phyloP scores from a whole-genome alignment of 2,888 invertebrate genomes.

The Notocelia uddmanniana region DNA sequence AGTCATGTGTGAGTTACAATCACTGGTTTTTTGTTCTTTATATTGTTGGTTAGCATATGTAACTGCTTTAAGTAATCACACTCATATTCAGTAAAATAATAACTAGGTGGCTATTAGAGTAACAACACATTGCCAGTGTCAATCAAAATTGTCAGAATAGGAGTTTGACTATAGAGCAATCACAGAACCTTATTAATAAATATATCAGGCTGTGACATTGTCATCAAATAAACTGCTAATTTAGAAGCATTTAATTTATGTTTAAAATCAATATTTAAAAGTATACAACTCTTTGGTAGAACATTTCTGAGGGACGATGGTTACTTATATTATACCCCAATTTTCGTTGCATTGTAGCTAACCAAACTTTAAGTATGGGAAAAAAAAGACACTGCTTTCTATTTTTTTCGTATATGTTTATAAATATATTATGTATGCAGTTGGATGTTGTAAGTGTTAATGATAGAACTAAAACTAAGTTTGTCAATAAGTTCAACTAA shows the following conservation, averaged over 20 bases:
- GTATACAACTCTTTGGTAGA: not conserved
- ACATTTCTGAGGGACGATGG: slow-evolving; percentile 5
- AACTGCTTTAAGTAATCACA: not conserved
- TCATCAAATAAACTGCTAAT: not conserved
- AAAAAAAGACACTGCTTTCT: slow-evolving; percentile 24
- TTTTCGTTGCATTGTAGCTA: slow-evolving; percentile 1
- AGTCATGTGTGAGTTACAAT: not conserved
- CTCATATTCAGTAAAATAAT: not conserved
- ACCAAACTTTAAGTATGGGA: not conserved
- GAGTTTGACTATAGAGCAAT: not conserved
- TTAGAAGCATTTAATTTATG: not conserved
- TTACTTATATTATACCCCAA: slow-evolving; percentile 8
- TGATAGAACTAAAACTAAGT: slow-evolving; percentile 26
- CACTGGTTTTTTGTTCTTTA: not conserved
- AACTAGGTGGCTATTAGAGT: not conserved
- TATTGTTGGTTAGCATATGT: not conserved
- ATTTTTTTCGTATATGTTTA: slow-evolving; percentile 21
- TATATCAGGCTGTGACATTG: not conserved
- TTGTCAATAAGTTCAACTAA: slow-evolving; percentile 40
- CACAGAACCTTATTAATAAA: not conserved
- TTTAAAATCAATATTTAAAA: not conserved
- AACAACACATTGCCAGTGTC: not conserved
- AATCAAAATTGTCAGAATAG: not conserved
- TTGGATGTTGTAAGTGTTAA: slow-evolving; percentile 36
- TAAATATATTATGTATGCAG: slow-evolving; percentile 25